These are phyloP conservation scores for Tangara arthus DNA, from an alignment of 2,797 vertebrate genomes.

Conservation along the genomic window DNA sequence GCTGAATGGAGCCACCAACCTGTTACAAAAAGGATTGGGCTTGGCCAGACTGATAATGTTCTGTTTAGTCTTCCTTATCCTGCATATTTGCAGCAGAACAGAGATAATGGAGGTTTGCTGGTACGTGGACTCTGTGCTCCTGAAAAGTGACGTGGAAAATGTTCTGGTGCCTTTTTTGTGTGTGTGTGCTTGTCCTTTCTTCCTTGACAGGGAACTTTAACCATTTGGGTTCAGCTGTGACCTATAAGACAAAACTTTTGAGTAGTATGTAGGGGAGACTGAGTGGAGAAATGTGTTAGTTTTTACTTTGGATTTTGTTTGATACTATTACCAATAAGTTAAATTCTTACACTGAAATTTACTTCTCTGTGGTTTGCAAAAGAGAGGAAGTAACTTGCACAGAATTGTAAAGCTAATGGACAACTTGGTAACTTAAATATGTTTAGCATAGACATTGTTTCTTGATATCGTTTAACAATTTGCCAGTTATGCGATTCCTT, in stretches of 20 bases:
- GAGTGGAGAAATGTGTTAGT: accelerated
- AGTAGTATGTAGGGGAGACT: background rate
- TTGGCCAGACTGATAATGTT: background rate
- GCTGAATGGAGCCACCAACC: background rate
- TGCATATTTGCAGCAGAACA: background rate
- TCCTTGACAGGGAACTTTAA: background rate
- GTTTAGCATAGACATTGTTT: background rate
- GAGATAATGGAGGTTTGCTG: background rate
- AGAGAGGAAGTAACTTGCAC: background rate
- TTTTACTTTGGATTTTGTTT: background rate
- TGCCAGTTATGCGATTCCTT: background rate
- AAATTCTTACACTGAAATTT: background rate
- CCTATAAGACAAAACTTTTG: background rate
- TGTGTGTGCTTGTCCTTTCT: background rate
- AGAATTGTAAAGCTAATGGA: background rate
- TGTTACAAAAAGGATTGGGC: background rate
- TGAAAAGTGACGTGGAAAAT: background rate
- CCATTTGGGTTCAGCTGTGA: background rate
- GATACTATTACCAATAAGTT: background rate
- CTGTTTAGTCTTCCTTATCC: background rate
- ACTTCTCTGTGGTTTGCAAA: background rate
- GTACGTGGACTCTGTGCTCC: background rate
- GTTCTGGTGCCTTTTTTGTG: background rate
- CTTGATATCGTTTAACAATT: background rate
- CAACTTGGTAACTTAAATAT: background rate